A percentile compares a stretch with the other conserved stretches of the same genome.
phyloP scores from a whole-genome alignment of 92 coral and sea anemone genomes.

The Umimayanthus chanpuru region DNA sequence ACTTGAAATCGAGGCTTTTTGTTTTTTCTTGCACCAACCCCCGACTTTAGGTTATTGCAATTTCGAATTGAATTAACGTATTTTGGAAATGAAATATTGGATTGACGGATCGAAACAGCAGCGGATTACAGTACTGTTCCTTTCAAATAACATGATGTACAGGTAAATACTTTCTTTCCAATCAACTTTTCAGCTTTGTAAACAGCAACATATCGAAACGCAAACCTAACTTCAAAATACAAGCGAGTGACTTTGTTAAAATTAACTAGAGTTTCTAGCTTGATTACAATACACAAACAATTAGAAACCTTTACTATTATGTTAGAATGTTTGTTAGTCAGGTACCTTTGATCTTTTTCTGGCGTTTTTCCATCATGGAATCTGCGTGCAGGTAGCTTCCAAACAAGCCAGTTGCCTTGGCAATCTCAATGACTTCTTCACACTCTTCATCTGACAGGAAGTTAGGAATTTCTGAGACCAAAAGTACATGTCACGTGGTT shows the following conservation, averaged over 20 bases:
- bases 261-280: background rate
- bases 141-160: background rate
- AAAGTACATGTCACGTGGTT: background rate
- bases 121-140: background rate
- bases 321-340: background rate
- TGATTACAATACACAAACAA: background rate
- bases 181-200: background rate
- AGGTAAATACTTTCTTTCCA: background rate
- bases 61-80: background rate
- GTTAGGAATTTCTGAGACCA: conserved; percentile 74
- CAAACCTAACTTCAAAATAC: background rate
- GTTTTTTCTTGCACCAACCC: background rate
- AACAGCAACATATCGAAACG: background rate
- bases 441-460: conserved; percentile 80
- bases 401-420: conserved; percentile 73
- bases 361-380: conserved; percentile 53
- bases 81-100: background rate
- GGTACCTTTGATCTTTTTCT: conserved; percentile 43
- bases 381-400: conserved; percentile 73
- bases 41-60: background rate
- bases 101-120: background rate
- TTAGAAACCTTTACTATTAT: background rate
- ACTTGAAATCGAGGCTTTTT: background rate
- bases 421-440: conserved; percentile 76
- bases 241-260: background rate